Evolutionary conservation across 2,113 vertebrate species (phyloP).

Genomic region (Tenebrosternarchus preto): DNA sequence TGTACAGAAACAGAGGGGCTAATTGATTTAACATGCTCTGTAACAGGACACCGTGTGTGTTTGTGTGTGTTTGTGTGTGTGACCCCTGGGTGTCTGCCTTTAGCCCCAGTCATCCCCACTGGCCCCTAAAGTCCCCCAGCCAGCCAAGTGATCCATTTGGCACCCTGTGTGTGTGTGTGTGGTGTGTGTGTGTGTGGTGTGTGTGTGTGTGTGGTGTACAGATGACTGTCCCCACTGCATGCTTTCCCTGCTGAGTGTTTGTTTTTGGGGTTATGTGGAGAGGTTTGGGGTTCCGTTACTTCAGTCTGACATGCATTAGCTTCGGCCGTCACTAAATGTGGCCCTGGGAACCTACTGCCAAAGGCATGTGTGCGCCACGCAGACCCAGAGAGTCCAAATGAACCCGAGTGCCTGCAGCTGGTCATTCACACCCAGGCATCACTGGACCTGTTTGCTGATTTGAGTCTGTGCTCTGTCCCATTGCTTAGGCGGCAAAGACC

Average conservation of each 20-base stretch:
- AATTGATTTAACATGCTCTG: slow-evolving; percentile 81
- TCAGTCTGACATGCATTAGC: slow-evolving; percentile 75
- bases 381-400: no score
- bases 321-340: slow-evolving; percentile 69
- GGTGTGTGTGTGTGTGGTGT: slow-evolving; percentile 38
- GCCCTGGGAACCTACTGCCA: no score
- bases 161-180: slow-evolving; percentile 61
- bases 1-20: slow-evolving; percentile 58
- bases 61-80: slow-evolving; percentile 71
- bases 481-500: no score
- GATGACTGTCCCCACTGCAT: slow-evolving; percentile 70
- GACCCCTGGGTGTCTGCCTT: slow-evolving; percentile 70
- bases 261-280: slow-evolving; percentile 64
- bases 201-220: slow-evolving; percentile 69
- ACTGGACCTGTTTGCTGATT: no score
- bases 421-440: slow-evolving; percentile 72
- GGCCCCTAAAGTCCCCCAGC: slow-evolving; percentile 67
- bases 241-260: slow-evolving; percentile 51
- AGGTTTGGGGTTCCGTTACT: slow-evolving; percentile 64
- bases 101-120: slow-evolving; percentile 61
- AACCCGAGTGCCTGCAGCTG: no score
- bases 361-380: no score
- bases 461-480: no score
- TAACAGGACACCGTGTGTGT: slow-evolving; percentile 75
- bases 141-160: slow-evolving; percentile 79